These are phyloP conservation scores for Epinotia brunnichana DNA, from an alignment of 2,888 invertebrate species.

Conservation along the genomic window DNA sequence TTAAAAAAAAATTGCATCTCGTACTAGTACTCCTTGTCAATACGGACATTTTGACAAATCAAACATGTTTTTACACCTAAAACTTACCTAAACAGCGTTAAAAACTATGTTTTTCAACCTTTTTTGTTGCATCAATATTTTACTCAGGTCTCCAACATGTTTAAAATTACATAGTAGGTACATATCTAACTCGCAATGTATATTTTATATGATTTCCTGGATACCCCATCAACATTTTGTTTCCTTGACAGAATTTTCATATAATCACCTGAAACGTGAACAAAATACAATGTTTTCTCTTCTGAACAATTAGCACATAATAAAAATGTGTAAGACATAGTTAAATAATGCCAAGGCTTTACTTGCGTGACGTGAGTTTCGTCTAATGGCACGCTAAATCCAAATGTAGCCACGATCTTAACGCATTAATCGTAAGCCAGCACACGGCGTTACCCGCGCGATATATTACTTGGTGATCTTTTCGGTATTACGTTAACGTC, in stretches of 20 bases:
- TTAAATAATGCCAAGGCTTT: conserved; percentile 42
- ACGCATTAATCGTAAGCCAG: conserved; percentile 42
- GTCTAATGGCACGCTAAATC: conserved; percentile 44
- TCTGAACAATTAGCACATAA: conserved; percentile 31
- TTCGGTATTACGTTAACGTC: conserved; percentile 26
- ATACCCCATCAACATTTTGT: too few relatives aligned
- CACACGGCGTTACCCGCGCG: conserved; percentile 23
- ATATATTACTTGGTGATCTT: conserved; percentile 41
- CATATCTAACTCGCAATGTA: background rate
- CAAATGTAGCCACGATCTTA: conserved; percentile 43
- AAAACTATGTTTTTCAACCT: too few relatives aligned
- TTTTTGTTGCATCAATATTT: too few relatives aligned
- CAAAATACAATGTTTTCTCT: background rate
- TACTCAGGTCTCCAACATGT: too few relatives aligned
- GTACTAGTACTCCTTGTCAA: too few relatives aligned
- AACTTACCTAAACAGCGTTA: too few relatives aligned
- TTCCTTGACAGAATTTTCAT: background rate
- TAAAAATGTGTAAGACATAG: conserved; percentile 36
- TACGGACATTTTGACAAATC: too few relatives aligned
- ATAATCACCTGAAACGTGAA: background rate
- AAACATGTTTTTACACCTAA: too few relatives aligned
- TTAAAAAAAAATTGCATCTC: too few relatives aligned
- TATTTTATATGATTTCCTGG: background rate
- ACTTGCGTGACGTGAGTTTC: conserved; percentile 41
- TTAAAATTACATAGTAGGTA: too few relatives aligned